These are phyloP conservation scores for Sycobia sp. DNA, from an alignment of 1,140 invertebrate species.

Conservation along the genomic window DNA sequence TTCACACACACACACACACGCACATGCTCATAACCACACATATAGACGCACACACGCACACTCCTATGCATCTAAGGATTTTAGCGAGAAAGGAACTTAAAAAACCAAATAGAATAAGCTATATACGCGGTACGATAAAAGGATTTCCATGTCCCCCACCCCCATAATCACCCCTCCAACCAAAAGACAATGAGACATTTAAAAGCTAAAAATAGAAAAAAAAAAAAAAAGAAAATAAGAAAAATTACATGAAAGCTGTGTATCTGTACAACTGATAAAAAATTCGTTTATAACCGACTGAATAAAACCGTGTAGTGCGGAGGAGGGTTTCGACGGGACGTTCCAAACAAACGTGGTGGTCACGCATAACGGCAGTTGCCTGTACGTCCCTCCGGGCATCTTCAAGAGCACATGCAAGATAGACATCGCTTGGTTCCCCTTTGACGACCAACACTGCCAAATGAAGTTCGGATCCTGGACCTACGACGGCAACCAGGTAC, in stretches of 20 bases:
- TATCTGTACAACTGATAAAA: conserved; percentile 27
- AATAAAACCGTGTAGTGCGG: conserved; percentile 76
- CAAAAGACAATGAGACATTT: not conserved
- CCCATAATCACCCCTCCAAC: no score
- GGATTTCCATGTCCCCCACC: no score
- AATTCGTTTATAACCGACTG: conserved; percentile 40
- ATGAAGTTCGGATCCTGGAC: conserved; percentile 97
- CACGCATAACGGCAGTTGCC: conserved; percentile 91
- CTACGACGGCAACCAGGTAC: conserved; percentile 90
- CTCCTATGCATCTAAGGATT: not conserved
- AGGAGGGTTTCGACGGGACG: conserved; percentile 96
- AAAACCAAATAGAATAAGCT: not conserved
- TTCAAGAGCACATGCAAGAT: conserved; percentile 99
- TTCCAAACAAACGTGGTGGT: conserved; percentile 98
- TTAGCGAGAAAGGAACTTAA: no score
- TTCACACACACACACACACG: no score
- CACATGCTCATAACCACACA: no score
- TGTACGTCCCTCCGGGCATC: conserved; percentile 96
- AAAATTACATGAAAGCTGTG: conserved; percentile 33
- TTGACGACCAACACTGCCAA: conserved; percentile 96
- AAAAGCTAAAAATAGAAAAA: no score
- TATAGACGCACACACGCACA: no score
- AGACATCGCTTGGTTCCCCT: conserved; percentile 98
- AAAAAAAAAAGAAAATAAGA: conserved; percentile 13
- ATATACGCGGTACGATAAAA: not conserved